phyloP scores from a whole-genome alignment of 1,140 invertebrate genomes.

The Drosophila azteca region DNA sequence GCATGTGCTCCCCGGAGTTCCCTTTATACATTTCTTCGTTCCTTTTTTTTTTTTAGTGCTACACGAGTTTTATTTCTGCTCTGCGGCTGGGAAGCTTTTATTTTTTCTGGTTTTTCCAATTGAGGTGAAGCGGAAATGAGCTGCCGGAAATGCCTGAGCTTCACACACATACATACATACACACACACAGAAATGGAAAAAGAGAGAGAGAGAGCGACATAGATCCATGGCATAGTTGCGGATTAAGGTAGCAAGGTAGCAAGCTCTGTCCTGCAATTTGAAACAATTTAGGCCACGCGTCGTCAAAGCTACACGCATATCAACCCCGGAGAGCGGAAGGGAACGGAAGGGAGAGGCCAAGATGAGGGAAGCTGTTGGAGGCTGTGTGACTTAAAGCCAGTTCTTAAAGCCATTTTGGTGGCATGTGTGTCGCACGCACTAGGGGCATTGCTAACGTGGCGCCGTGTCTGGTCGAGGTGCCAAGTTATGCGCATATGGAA shows the following conservation, averaged over 20 bases:
- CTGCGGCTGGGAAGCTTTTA: conserved; percentile 23
- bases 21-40: conserved; percentile 46
- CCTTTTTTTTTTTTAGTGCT: conserved; percentile 46
- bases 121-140: conserved; percentile 82
- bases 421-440: conserved; percentile 43
- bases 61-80: conserved; percentile 64
- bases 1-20: conserved; percentile 53
- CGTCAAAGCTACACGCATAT: conserved; percentile 35
- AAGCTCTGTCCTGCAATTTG: conserved; percentile 67
- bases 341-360: background rate
- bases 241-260: conserved; percentile 61
- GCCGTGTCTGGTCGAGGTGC: conserved; percentile 62
- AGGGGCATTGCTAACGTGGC: conserved; percentile 1
- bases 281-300: conserved; percentile 78
- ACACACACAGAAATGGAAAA: conserved; percentile 25
- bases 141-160: conserved; percentile 79
- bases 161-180: conserved; percentile 37
- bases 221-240: conserved; percentile 14
- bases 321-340: conserved; percentile 3
- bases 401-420: conserved; percentile 21
- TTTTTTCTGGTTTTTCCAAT: conserved; percentile 71
- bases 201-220: background rate
- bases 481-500: conserved; percentile 75
- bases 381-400: conserved; percentile 20
- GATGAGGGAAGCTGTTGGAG: background rate